phyloP scores from a whole-genome alignment of 2,113 vertebrate species.

The Pyxicephalus adspersus region DNA sequence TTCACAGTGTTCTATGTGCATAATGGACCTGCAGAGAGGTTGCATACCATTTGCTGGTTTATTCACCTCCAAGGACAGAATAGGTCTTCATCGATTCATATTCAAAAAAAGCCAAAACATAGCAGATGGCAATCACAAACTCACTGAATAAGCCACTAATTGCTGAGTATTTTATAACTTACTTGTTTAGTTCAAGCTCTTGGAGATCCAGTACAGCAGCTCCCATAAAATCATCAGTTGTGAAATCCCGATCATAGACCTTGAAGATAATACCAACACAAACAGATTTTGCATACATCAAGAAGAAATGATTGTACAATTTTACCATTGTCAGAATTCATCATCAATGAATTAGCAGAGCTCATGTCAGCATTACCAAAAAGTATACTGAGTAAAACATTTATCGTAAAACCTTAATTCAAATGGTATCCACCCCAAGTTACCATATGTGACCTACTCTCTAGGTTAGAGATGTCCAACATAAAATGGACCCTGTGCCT shows the following conservation, averaged over 20 bases:
- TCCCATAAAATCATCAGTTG: conserved; percentile 94
- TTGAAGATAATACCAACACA: conserved; percentile 61
- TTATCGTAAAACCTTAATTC: too few species aligned
- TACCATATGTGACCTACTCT: too few species aligned
- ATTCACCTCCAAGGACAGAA: too few species aligned
- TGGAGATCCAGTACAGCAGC: conserved; percentile 74
- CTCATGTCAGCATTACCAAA: too few species aligned
- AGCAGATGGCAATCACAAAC: neutral
- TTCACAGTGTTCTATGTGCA: too few species aligned
- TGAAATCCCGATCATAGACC: conserved; percentile 94
- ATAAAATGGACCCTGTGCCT: too few species aligned
- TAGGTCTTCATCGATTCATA: neutral
- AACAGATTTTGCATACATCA: neutral
- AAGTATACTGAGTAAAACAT: too few species aligned
- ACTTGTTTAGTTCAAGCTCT: conserved; percentile 88
- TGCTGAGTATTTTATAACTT: conserved; percentile 9
- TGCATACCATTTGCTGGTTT: too few species aligned
- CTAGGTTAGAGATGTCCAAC: too few species aligned
- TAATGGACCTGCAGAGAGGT: too few species aligned
- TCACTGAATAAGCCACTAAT: neutral
- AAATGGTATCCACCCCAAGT: too few species aligned
- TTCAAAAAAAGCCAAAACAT: neutral
- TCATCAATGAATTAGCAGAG: neutral
- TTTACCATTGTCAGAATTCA: neutral
- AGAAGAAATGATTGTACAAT: neutral